Evolutionary conservation across 1,140 invertebrate species (phyloP), one percentile per base, ranked within the genome.

Genomic region (Holcopasites calliopsidis): DNA sequence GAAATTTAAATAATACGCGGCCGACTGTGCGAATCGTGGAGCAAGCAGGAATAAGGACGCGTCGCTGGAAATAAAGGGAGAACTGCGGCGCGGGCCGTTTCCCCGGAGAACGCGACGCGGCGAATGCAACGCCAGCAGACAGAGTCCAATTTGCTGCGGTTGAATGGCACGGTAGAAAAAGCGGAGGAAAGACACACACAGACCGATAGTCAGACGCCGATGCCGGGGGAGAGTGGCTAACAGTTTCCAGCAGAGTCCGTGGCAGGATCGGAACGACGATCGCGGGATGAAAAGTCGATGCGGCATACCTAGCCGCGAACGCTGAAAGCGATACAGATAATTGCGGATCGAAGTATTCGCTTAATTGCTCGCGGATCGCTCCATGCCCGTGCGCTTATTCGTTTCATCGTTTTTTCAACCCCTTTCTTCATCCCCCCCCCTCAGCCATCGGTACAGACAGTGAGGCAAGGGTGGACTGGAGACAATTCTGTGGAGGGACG

Each of bases 101-200:
- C 58, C 58, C 70, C 18, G 3, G 70, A 33, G 70, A 64, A 31
- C 58, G 40, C 21, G n/a, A 11, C 40, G 23, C 18, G n/a, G 65
- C 61, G 70, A 54, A 65, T 65, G 60, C 70, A 65, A 73, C 70
- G 70, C 70, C 35, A 54, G 60, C 60, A 73, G 70, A 65, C 70
- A 42, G 60, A 65, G 70, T 73, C 49, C 70, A 73, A 73, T 73
- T 73, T 73, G 70, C 58, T 26, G 44, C 26, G 70, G 70, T 61
- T 72, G 70, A 44, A 65, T 35, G 70, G 49, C 70, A 44, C 70
- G n/a, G 70, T 73, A 65, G 7, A 54, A 54, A 73, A 73, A 42
- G 13, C 33, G 13, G 58, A 28, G 38, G 23, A 38, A 35, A 38
- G 31, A 49, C 35, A n/a, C n/a, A n/a, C n/a, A n/a, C n/a, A 57